phyloP scores from a whole-genome alignment of 2,888 invertebrate species.

The Hydrotaea diabolus region DNA sequence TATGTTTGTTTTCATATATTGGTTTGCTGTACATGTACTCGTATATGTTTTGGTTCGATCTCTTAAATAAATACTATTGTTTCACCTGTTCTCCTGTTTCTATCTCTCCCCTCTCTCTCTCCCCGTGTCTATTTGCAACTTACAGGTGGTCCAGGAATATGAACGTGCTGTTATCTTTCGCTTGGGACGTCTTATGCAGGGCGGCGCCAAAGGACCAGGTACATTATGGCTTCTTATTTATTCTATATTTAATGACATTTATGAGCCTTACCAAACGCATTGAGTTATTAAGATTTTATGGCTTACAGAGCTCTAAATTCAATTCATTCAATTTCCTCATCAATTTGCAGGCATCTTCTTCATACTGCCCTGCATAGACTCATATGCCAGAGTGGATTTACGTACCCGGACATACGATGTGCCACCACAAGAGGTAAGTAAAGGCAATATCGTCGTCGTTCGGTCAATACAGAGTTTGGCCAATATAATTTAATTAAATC shows the following conservation, averaged over 20 bases:
- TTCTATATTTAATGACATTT: neutral
- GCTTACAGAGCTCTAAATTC: neutral
- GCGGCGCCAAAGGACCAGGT: constrained; percentile 97
- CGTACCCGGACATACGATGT: constrained; percentile 98
- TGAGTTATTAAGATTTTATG: constrained; percentile 23
- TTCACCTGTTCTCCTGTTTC: neutral
- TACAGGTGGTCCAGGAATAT: constrained; percentile 96
- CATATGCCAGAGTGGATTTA: constrained; percentile 95
- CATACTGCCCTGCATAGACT: constrained; percentile 97
- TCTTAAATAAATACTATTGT: constrained; percentile 13
- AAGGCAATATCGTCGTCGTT: too few relatives aligned
- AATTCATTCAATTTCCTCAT: constrained; percentile 17
- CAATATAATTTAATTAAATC: constrained; percentile 13
- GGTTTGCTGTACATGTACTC: neutral
- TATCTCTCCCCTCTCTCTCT: constrained; percentile 25
- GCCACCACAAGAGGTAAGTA: constrained; percentile 95
- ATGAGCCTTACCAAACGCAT: neutral
- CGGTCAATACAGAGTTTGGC: too few relatives aligned
- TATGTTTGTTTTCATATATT: neutral
- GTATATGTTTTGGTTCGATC: neutral
- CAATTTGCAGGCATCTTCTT: constrained; percentile 92
- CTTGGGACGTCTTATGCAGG: constrained; percentile 91
- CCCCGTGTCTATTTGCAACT: constrained; percentile 27
- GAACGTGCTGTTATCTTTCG: constrained; percentile 97
- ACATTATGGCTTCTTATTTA: constrained; percentile 70